Evolutionary conservation across 1,140 invertebrate species (phyloP), one percentile per base, ranked within the genome.

Genomic region (Diplogasteroides magnus): DNA sequence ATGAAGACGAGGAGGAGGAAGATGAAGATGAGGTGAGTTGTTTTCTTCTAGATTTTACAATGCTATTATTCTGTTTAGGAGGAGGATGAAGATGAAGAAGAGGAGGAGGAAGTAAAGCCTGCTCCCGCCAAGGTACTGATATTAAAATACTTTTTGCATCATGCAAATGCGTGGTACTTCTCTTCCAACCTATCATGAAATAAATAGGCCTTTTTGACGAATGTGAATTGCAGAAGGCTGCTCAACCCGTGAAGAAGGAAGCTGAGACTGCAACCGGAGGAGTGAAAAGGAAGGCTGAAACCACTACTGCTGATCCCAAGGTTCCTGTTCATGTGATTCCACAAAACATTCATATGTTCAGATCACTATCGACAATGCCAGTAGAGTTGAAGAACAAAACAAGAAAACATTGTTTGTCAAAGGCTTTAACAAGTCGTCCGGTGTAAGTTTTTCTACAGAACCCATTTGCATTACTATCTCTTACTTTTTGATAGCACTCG

Each of bases 361-460:
- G 14, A 72, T 74, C 27, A 15, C 68, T n/a, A 61, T 23, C 55
- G 73, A 74, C 29, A 65, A 74, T 25, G 59, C 73, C 3, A 37
- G 64, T 28, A 23, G 73, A 55, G 70, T 70, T 31, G 29, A 68
- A 19, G 64, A 72, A 2, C 55, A 70, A 28, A 65, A 74, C 62
- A 55, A 59, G 23, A 61, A 66, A 19, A 61, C 71, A 29, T 60
- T 74, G 2, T 74, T 74, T 65, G 59, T 74, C 15, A 72, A 73
- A 28, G 73, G 72, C 2, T 70, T 74, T 25, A 37, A 64, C 19
- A 62, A 63, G 23, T 61, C 58, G 6, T 61, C 61, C 1, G 69
- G 6, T 19, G 37, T 48, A 48, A 48, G 37, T 48, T 6, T 48
- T 48, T 48, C n/a, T n/a, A n/a, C n/a, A n/a, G n/a, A n/a, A n/a